Evolutionary conservation across 2,797 vertebrate genomes (phyloP), one percentile per base, ranked within the genome.

Genomic region (Botia kubotai): DNA sequence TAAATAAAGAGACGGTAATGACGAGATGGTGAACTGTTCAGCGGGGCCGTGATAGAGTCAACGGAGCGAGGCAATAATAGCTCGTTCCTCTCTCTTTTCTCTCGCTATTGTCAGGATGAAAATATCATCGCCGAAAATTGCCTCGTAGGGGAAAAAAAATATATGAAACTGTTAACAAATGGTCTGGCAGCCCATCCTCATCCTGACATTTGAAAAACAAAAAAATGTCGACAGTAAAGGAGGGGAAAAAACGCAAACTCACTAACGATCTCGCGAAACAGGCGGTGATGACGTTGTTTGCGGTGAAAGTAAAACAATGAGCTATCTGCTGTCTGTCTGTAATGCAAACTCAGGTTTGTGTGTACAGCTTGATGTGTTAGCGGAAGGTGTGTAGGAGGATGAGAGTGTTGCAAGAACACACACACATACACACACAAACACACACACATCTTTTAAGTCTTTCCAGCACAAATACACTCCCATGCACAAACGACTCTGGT

Each of bases 1-100:
- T 88, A 90, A 89, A 90, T 88, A 89, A 80, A 88, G 88, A 89
- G 87, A 88, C 85, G 81, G 86, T 89, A 89, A 87, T 88, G 86
- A 84, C 81, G 87, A 89, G 86, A 91, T 87, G 83, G 84, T 36
- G 86, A 87, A 76, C 72, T 83, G 85, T 86, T 83, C 83, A 62
- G 83, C 81, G 80, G 74, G 80, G 57, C 77, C 57, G 72, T 82
- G 88, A 88, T 81, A 82, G 86, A 86, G 85, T 58, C 33, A 82
- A 77, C 71, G 75, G 78, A 84, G 82, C 57, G 72, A 75, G 82
- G 81, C 81, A 87, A 87, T 85, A 83, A 82, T 68, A 62, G 79
- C 67, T 53, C 69, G 71, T 85, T 83, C 79, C 69, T 73, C 72
- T 73, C 29, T 36, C 82, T 80, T 60, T 77, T 67, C 60, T 66